Conservation (phyloP, 2,888 invertebrate species). For the Drosophila anomalipes region DNA sequence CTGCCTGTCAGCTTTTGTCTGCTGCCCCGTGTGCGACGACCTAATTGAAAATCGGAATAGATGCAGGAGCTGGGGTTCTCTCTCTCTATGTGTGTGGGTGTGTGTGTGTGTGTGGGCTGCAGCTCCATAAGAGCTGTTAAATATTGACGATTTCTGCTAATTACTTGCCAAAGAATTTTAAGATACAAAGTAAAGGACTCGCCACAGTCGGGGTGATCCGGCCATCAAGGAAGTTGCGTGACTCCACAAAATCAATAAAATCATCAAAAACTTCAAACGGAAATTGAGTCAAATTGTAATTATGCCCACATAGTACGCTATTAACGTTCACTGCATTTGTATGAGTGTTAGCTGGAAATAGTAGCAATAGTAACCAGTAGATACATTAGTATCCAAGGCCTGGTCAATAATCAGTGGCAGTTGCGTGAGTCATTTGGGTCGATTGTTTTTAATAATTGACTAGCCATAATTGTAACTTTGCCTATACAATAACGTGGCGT, state of each 20-base stretch:
- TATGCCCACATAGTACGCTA: constrained; percentile 64
- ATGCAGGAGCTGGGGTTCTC: not conserved
- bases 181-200: constrained; percentile 9
- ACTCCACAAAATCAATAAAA: constrained; percentile 81
- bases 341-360: constrained; percentile 25
- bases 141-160: constrained; percentile 68
- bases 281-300: constrained; percentile 79
- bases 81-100: not conserved
- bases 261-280: constrained; percentile 72
- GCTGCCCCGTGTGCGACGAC: constrained; percentile 26
- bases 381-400: constrained; percentile 33
- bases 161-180: constrained; percentile 45
- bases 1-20: constrained; percentile 19
- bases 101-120: constrained; percentile 8
- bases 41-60: constrained; percentile 69
- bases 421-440: constrained; percentile 46
- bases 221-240: constrained; percentile 71
- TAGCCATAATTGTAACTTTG: constrained; percentile 54
- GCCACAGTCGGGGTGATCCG: not conserved
- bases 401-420: constrained; percentile 23
- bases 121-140: constrained; percentile 52
- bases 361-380: constrained; percentile 16
- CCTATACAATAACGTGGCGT: constrained; percentile 19
- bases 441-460: constrained; percentile 62
- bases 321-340: constrained; percentile 41